Evolutionary conservation across 1,140 invertebrate species (phyloP), one percentile per base, ranked within the genome.

Genomic region (Diorhabda sublineata): DNA sequence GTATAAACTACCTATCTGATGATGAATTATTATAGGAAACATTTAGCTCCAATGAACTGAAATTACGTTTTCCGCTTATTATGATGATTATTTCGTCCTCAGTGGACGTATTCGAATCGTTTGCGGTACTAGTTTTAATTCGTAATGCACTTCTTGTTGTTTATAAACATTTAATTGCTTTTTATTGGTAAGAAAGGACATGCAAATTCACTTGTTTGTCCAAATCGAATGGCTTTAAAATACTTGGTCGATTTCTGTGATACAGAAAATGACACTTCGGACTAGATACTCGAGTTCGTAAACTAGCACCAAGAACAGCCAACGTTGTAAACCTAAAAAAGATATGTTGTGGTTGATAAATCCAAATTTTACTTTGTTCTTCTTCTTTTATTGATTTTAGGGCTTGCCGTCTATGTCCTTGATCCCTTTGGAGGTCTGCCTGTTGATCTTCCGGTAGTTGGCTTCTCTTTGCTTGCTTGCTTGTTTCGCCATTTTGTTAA

Each of bases 41-140:
- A 58, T 68, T 71, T 68, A 71, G 42, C 69, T 71, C 56, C 44
- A 71, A 71, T 68, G 26, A 67, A 70, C 52, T 41, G 42, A 64
- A 69, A 69, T 69, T 66, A 61, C 66, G 61, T 59, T 68, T 71
- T 71, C 70, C 70, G 70, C 66, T 61, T 64, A 68, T 71, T 71
- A 71, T 64, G 57, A 47, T 70, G 61, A 68, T 71, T 64, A 64
- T 64, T 68, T 71, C 52, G 66, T 64, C 65, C 69, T 67, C 68
- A 47, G 66, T 52, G 11, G 45, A 58, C 47, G 43, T 45, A 42
- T 42, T 11, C 47, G 26, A 42, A 61, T 57, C 64, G 64, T 58
- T 57, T 57, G 64, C 64, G 11, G 45, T 42, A 7, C 45, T 11
- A 45, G 45, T 64, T 45, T n/a, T 8, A 64, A 64, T 64, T 45